Evolutionary conservation across 2,888 invertebrate species (phyloP), one percentile per base, ranked within the genome.

Genomic region (Rutpela maculata): DNA sequence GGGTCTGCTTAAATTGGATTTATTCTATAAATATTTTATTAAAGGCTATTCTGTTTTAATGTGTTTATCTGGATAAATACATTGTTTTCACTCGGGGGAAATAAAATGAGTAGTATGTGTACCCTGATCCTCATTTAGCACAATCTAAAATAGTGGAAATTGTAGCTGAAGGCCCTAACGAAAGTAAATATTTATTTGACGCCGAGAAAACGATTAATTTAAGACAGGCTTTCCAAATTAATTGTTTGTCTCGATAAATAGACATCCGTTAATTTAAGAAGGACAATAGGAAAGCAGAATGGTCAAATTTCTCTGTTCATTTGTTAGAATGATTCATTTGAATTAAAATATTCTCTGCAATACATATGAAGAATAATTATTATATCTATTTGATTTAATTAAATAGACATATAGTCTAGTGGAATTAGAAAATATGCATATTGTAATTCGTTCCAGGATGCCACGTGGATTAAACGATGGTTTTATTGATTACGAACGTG

Each of bases 131-230:
- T 35, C 31, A 69, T 69, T 31, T 57, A 57, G 31, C 18, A 18
- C 17, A 57, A 69, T 35, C 31, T 0, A 31, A 22, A 68, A 56
- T 18, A 69, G 26, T 59, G 26, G 68, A 17, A 57, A 57, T 57
- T 57, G 57, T 69, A 56, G 55, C 56, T 18, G 17, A 69, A 31
- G 31, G 35, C 56, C 31, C 18, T 69, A 69, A 56, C 26, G 31
- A 56, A 69, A 57, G 26, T 55, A 69, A 57, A 69, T 69, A 69
- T 69, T 69, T 69, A 69, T 69, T 69, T 57, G 57, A 56, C 68
- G 68, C 57, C 56, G 26, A 57, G 68, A 57, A 69, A 69, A 22
- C 68, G 56, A 69, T 69, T 69, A 26, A 69, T 56, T 22, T 69
- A 26, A 67, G n/a, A 19, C 6, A 31, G n/a, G 55, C 50, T 69